A percentile compares a stretch with the other conserved stretches of the same genome.
These are phyloP conservation scores for Bathynomus jamesi DNA, from an alignment of 1,140 invertebrate genomes.

Conservation along the genomic window DNA sequence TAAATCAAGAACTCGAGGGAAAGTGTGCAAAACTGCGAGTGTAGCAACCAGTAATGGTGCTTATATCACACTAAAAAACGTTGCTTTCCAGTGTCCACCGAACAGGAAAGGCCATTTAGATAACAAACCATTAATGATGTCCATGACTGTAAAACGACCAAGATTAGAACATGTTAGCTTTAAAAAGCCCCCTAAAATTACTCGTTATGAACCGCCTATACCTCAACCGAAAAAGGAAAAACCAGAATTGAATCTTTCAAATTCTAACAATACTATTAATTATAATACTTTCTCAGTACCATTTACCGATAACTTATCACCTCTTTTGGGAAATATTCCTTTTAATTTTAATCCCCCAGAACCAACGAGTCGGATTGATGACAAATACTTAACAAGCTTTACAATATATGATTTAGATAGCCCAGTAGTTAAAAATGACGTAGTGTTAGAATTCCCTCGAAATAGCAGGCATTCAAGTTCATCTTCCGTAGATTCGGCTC, in stretches of 20 bases:
- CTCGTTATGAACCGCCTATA: conserved; percentile 20
- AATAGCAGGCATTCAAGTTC: conserved; percentile 20
- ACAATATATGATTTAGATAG: conserved; percentile 31
- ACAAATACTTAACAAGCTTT: conserved; percentile 7
- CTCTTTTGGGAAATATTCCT: conserved; percentile 20
- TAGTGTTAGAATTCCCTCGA: conserved; percentile 34
- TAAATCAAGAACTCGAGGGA: conserved; percentile 27
- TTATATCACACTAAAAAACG: conserved; percentile 35
- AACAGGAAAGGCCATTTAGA: conserved; percentile 22
- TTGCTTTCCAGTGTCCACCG: conserved; percentile 29
- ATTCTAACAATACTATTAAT: background rate
- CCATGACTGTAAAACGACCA: conserved; percentile 34
- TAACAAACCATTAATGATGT: conserved; percentile 35
- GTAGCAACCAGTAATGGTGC: conserved; percentile 33
- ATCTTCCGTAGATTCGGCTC: conserved; percentile 18
- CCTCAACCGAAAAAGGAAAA: conserved; percentile 5
- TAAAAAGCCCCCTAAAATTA: conserved; percentile 23
- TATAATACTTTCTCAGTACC: conserved; percentile 9
- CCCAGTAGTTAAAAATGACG: conserved; percentile 32
- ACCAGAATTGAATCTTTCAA: background rate
- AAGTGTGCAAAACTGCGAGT: conserved; percentile 34
- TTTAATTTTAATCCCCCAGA: conserved; percentile 9
- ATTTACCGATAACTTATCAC: conserved; percentile 11
- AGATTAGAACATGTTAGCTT: conserved; percentile 19
- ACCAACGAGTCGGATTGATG: background rate